Conservation (phyloP, 2,113 vertebrate genomes). For the Thalassarche chlororhynchos region DNA sequence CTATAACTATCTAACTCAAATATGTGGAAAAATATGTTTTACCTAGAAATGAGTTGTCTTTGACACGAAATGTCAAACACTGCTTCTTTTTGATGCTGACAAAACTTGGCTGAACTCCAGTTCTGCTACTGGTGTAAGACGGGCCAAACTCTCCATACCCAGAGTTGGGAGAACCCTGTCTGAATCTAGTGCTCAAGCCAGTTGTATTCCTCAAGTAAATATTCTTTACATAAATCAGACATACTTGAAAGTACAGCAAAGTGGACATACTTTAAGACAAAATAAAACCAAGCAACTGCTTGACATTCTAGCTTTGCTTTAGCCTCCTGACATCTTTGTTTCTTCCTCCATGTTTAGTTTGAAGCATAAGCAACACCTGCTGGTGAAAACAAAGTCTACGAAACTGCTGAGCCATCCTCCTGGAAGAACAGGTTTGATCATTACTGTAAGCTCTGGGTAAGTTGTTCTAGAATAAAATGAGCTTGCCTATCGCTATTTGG, state of each 20-base stretch:
- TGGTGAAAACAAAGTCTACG: neutral
- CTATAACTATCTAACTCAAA: neutral
- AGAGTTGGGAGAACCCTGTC: neutral
- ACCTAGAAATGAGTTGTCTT: neutral
- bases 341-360: neutral
- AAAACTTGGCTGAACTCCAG: neutral
- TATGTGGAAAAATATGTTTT: neutral
- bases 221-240: accelerated
- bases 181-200: neutral
- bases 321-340: neutral
- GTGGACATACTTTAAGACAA: neutral
- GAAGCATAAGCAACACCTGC: slow-evolving; percentile 56
- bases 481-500: neutral
- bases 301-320: neutral
- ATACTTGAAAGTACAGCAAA: neutral
- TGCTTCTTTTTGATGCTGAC: neutral
- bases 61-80: neutral
- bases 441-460: neutral
- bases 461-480: neutral
- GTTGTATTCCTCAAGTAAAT: neutral
- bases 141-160: neutral
- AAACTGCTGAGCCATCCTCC: neutral
- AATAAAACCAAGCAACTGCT: neutral
- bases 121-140: neutral
- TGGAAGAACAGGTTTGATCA: slow-evolving; percentile 11